phyloP scores from a whole-genome alignment of 2,797 vertebrate species.

The Coregonus suidteri region DNA sequence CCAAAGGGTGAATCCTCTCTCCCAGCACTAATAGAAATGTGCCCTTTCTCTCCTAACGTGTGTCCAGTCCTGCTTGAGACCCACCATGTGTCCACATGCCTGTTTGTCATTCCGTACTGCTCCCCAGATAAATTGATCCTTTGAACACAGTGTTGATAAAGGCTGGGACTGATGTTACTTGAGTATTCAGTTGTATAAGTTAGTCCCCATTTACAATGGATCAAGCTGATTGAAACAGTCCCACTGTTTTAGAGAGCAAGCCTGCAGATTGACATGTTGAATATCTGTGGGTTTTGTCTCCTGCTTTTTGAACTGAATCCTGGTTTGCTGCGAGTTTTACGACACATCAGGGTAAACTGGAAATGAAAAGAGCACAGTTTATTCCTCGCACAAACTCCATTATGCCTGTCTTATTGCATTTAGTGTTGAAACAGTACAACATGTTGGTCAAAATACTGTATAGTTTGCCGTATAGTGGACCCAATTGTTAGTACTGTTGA shows the following conservation, averaged over 20 bases:
- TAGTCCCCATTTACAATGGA: too few relatives aligned
- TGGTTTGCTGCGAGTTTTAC: too few relatives aligned
- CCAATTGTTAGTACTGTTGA: not conserved
- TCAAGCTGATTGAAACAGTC: too few relatives aligned
- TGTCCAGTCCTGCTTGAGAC: not conserved
- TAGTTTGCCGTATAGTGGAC: not conserved
- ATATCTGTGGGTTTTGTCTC: too few relatives aligned
- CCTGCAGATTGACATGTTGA: too few relatives aligned
- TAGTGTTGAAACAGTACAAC: too few relatives aligned
- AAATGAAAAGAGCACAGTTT: not conserved
- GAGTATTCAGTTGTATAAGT: too few relatives aligned
- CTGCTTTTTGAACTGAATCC: too few relatives aligned
- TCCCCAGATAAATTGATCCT: not conserved
- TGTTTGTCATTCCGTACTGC: not conserved
- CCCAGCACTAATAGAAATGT: conserved; percentile 10
- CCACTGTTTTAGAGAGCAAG: too few relatives aligned
- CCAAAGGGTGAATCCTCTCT: conserved; percentile 5
- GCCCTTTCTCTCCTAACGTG: conserved; percentile 7
- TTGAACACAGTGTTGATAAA: not conserved
- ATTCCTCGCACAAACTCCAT: not conserved
- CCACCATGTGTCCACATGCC: not conserved
- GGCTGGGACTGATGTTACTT: too few relatives aligned
- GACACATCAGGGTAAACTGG: not conserved
- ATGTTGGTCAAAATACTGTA: too few relatives aligned
- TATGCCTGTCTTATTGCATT: too few relatives aligned